phyloP scores from a whole-genome alignment of 2,113 vertebrate genomes.

The Zosterops japonicus region DNA sequence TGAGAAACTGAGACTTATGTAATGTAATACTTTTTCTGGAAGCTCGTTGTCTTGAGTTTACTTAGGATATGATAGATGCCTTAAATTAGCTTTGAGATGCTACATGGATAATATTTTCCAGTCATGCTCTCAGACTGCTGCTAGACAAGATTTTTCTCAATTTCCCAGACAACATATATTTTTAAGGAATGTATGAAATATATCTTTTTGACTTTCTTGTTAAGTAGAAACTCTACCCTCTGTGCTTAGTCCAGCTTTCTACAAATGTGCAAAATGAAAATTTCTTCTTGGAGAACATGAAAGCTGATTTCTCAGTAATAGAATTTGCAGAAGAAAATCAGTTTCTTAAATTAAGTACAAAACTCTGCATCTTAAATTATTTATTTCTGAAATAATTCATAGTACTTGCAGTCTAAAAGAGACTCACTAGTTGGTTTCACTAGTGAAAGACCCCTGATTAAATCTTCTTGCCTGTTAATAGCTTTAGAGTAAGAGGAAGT shows the following conservation, averaged over 20 bases:
- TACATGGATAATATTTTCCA: neutral
- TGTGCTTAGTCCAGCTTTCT: neutral
- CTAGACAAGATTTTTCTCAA: neutral
- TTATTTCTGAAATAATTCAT: neutral
- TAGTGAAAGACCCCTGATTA: neutral
- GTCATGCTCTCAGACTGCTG: neutral
- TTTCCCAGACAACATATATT: neutral
- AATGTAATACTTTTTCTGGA: neutral
- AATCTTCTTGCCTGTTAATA: neutral
- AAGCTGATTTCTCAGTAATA: neutral
- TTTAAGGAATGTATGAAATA: neutral
- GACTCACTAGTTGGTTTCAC: neutral
- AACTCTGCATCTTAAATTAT: neutral
- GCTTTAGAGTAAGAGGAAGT: neutral
- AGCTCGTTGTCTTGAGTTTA: slow-evolving; percentile 12
- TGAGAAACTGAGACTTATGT: neutral
- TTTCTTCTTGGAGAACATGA: neutral
- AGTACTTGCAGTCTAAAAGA: neutral
- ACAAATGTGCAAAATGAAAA: neutral
- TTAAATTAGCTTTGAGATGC: slow-evolving; percentile 6
- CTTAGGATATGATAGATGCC: neutral
- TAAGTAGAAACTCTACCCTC: neutral
- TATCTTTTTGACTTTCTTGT: neutral
- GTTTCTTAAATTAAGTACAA: neutral
- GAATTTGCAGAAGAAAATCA: neutral